Base-by-base conservation (phyloP, 2,888 invertebrate species). In the Eudiplozoon nipponicum region DNA sequence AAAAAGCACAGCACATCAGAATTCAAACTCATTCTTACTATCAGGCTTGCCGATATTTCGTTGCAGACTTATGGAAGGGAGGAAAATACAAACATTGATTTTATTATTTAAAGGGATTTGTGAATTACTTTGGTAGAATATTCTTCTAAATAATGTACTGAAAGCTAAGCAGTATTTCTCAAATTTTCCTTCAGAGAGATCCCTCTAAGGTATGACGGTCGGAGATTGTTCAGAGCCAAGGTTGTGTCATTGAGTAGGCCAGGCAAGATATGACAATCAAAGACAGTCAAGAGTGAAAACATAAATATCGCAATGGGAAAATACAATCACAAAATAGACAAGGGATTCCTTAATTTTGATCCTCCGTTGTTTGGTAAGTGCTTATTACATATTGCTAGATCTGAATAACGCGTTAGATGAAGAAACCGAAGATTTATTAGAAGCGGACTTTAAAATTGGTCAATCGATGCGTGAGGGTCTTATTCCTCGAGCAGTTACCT, bases 301-400 rank as follows among this genome's bases (percentile, higher is more conserved):
- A 90, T 61, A 86, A 86, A 69, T 76, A 76, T 31, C 70, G 75
- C 46, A 81, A 80, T 36, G 72, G 76, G 0, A 74, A 77, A 44
- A 70, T 78, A 77, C 13, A 72, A 90, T 47, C 76, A 74, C 37
- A 86, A 81, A 65, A 74, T 74, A 39, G 76, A 90, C 48, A 76
- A 77, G 53, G 78, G 75, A 0, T 98, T 94, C 67, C 98, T 98
- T 65, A 90, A 90, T 63, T 98, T 94, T 68, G 98, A 98, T 63
- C 70, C 68, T 49, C 86, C 86, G 21, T 47, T 50, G 17, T 26
- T 28, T 9, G 22, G 34, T 19, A 19, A 36, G 19, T 18, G 3
- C 17, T 20, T n/a, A n/a, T n/a, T n/a, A n/a, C n/a, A n/a, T n/a
- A n/a, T 31, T 15, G 5, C 11, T 31, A 15, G 31, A 31, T 13